Base-by-base conservation (phyloP, 2,113 vertebrate species). In the Istiophorus platypterus region DNA sequence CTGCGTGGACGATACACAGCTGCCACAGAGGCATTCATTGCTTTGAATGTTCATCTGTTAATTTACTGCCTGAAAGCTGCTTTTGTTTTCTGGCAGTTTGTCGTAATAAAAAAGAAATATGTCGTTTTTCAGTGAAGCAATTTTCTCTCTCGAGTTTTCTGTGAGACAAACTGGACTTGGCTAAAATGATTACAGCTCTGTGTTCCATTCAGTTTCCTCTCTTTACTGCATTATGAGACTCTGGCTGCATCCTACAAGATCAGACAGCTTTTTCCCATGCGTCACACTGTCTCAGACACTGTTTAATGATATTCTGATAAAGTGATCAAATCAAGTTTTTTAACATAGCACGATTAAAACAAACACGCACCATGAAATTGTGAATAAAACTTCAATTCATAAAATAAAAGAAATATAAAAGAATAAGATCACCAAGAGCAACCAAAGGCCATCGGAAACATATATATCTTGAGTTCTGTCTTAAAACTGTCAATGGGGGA, bases 11-110 rank as follows among this genome's bases (percentile, higher is more conserved):
- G 68, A 81, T n/a, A 52, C 41, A 64, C 67, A 75, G 72, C 62
- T 78, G 69, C 45, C 56, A 26, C 42, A 69, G 42, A 76, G 12
- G 64, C 27, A 51, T 24, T 49, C 26, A 42, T 26, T 1, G 39
- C 7, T 76, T 75, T 41, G 13, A 72, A 49, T 56, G 31, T 69
- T 75, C 17, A 64, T 14, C 49, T 71, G 27, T 78, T 72, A 26
- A 85, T 82, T 64, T 65, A 66, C 34, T 22, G 22, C 54, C 45
- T 59, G 41, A 72, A 75, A 27, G 56, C 68, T 63, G 67, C 58
- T 51, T 78, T 66, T 75, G 59, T 75, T 76, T 84, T 24, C 27
- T 2, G 27, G n/a, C 34, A 56, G 29, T 81, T 75, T 66, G 15
- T 73, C 20, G 20, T 6, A 27, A 45, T 59, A 13, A 51, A 34